These are phyloP conservation scores for Oeneis ivallda DNA, from an alignment of 2,888 invertebrate species.

Conservation along the genomic window DNA sequence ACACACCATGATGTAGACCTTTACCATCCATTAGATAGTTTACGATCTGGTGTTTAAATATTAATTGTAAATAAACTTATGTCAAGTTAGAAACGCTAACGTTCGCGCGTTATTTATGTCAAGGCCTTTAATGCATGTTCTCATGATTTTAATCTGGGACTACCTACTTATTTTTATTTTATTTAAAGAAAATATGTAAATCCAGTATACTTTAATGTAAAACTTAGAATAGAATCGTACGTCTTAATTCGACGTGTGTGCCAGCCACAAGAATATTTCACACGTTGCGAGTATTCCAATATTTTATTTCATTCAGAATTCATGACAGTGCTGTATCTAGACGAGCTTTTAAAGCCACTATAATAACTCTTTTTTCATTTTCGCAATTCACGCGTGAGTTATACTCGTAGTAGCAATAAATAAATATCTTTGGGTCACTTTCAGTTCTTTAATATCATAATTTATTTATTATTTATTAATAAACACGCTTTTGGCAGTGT, in stretches of 20 bases:
- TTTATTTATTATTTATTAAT: constrained; percentile 3
- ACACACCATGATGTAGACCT: too few relatives aligned
- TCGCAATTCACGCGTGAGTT: constrained; percentile 17
- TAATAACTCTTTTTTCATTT: constrained; percentile 5
- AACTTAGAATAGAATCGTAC: too few relatives aligned
- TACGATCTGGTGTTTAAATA: too few relatives aligned
- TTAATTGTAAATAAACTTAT: too few relatives aligned
- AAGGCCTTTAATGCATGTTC: too few relatives aligned
- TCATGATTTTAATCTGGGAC: too few relatives aligned
- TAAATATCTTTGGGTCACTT: constrained; percentile 13
- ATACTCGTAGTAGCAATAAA: constrained; percentile 9
- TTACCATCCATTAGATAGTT: too few relatives aligned
- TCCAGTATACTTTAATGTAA: too few relatives aligned
- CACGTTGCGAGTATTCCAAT: neutral
- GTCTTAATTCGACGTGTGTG: neutral
- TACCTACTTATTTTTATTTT: too few relatives aligned
- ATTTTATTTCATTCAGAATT: constrained; percentile 6
- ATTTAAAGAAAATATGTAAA: too few relatives aligned
- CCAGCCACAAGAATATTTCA: neutral
- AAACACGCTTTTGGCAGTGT: neutral
- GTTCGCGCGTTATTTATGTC: too few relatives aligned
- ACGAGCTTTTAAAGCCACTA: constrained; percentile 17
- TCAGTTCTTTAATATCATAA: neutral
- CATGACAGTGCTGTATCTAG: constrained; percentile 3
- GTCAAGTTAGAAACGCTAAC: too few relatives aligned